Conservation (phyloP, 2,888 invertebrate genomes). For the Parthenolecanium corni region DNA sequence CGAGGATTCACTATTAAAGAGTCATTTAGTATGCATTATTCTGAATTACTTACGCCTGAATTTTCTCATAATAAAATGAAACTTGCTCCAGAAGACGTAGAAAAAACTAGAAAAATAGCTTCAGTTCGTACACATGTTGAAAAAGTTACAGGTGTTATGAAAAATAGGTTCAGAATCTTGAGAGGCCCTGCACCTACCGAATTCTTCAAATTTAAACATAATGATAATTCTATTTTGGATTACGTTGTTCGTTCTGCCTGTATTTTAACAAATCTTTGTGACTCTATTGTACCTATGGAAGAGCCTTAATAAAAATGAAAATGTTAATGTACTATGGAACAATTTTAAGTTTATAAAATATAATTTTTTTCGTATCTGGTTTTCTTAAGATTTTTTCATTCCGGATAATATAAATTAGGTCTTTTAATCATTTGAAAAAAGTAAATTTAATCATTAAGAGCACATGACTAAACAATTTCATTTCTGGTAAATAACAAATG, state of each 20-base stretch:
- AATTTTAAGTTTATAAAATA: no score
- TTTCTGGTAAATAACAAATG: no score
- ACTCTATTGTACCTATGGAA: constrained; percentile 5
- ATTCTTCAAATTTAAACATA: not conserved
- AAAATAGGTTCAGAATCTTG: constrained; percentile 5
- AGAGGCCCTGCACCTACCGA: not conserved
- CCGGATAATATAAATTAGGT: no score
- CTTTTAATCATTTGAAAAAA: no score
- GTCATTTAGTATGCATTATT: not conserved
- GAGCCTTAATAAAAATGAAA: no score
- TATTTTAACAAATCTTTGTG: constrained; percentile 10
- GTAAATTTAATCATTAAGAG: no score
- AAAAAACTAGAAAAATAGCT: constrained; percentile 4
- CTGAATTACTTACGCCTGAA: not conserved
- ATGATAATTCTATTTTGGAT: not conserved
- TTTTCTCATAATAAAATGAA: not conserved
- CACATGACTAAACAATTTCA: no score
- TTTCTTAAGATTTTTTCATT: no score
- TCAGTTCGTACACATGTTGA: constrained; percentile 19
- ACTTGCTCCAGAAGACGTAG: not conserved
- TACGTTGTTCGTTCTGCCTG: constrained; percentile 10
- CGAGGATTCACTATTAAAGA: constrained; percentile 33
- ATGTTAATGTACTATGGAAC: no score
- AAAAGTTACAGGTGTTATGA: constrained; percentile 7
- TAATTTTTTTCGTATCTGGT: no score